A percentile compares a stretch with the other conserved stretches of the same genome.
Conservation (phyloP, 2,888 invertebrate genomes). For the Ophioninae sp. region DNA sequence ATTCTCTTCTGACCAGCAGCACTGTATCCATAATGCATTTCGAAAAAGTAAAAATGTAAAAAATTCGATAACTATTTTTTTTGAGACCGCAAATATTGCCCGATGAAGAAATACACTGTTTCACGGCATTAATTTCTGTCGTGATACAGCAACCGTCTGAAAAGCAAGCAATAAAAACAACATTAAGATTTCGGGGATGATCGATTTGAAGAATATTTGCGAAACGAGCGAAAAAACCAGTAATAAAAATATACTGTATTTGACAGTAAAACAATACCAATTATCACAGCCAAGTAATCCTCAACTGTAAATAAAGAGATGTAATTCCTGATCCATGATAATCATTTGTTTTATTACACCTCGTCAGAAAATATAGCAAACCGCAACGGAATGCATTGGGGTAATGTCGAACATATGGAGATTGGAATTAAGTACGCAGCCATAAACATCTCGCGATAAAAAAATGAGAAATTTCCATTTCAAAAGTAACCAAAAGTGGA, state of each 20-base stretch:
- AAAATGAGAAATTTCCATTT: neutral
- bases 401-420: neutral
- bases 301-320: neutral
- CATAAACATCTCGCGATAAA: neutral
- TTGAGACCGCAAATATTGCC: neutral
- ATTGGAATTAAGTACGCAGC: too few relatives aligned
- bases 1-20: neutral
- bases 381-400: neutral
- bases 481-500: neutral
- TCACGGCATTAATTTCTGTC: neutral
- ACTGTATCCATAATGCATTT: neutral
- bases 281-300: neutral
- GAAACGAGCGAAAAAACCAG: neutral
- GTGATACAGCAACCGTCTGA: too few relatives aligned
- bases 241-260: neutral
- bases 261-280: neutral
- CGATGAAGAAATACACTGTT: neutral
- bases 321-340: neutral
- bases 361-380: neutral
- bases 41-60: neutral
- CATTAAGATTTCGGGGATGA: neutral
- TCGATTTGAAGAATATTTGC: neutral
- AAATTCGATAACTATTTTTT: neutral
- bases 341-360: neutral
- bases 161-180: neutral